Percentiles rank a stretch among this genome's conserved stretches.
Evolutionary conservation across 2,113 vertebrate species (phyloP).

Genomic region (Solea senegalensis): DNA sequence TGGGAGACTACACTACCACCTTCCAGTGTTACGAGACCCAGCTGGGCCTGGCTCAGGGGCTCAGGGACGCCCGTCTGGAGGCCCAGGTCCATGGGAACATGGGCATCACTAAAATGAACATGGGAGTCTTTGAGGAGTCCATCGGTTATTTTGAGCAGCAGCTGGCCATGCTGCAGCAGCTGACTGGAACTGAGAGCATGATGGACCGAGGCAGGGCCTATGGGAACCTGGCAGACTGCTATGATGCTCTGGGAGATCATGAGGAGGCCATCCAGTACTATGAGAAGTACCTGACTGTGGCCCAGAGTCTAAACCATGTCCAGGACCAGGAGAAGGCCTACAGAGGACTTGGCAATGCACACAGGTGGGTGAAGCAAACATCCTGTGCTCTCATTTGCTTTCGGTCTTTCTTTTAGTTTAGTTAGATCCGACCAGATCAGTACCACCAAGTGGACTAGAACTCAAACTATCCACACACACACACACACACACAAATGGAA

Average conservation of each 20-base stretch:
- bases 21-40: constrained; percentile 95
- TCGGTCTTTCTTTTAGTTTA: background rate
- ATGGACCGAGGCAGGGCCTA: constrained; percentile 91
- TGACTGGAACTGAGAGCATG: constrained; percentile 87
- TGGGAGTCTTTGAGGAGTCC: constrained; percentile 92
- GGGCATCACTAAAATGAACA: constrained; percentile 98
- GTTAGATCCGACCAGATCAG: background rate
- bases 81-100: constrained; percentile 97
- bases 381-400: no score
- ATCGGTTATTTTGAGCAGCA: constrained; percentile 97
- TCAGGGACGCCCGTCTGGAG: constrained; percentile 90
- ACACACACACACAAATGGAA: background rate
- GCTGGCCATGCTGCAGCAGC: constrained; percentile 93
- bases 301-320: constrained; percentile 91
- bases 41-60: constrained; percentile 89
- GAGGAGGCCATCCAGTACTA: constrained; percentile 95
- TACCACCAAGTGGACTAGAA: background rate
- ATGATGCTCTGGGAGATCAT: constrained; percentile 91
- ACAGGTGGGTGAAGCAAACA: constrained; percentile 83
- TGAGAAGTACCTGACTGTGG: constrained; percentile 92
- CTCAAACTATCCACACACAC: background rate
- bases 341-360: constrained; percentile 90
- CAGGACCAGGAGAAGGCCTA: constrained; percentile 96
- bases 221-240: constrained; percentile 95
- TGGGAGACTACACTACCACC: constrained; percentile 92